phyloP scores from a whole-genome alignment of 1,140 invertebrate species.

The Pogonus chalceus region DNA sequence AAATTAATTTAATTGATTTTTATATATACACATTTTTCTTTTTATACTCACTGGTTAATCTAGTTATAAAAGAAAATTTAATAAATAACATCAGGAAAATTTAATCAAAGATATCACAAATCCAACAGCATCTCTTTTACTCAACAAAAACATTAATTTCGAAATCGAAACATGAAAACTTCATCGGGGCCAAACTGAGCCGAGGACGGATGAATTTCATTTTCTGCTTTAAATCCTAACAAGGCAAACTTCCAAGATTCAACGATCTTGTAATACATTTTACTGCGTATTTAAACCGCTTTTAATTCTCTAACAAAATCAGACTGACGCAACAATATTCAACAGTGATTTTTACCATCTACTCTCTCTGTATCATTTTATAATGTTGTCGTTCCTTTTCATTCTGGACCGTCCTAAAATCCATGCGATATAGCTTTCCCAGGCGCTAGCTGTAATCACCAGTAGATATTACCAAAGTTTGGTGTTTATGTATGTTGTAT shows the following conservation, averaged over 20 bases:
- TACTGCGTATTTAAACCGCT: not conserved
- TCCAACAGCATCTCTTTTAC: no score
- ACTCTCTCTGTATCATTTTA: not conserved
- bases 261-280: not conserved
- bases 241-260: not conserved
- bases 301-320: not conserved
- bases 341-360: not conserved
- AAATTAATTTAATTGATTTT: no score
- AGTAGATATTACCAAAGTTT: not conserved
- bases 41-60: no score
- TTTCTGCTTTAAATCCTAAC: not conserved
- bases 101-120: no score
- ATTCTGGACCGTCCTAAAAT: not conserved
- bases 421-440: not conserved
- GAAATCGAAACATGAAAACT: no score
- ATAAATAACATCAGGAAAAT: no score
- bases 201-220: not conserved
- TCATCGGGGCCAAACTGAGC: no score
- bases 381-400: not conserved
- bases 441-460: not conserved
- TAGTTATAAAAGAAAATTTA: no score
- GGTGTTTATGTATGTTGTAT: not conserved
- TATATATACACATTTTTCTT: no score
- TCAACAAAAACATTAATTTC: no score
- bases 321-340: not conserved